phyloP scores from a whole-genome alignment of 2,888 invertebrate species.

The Habroteleia sp. region DNA sequence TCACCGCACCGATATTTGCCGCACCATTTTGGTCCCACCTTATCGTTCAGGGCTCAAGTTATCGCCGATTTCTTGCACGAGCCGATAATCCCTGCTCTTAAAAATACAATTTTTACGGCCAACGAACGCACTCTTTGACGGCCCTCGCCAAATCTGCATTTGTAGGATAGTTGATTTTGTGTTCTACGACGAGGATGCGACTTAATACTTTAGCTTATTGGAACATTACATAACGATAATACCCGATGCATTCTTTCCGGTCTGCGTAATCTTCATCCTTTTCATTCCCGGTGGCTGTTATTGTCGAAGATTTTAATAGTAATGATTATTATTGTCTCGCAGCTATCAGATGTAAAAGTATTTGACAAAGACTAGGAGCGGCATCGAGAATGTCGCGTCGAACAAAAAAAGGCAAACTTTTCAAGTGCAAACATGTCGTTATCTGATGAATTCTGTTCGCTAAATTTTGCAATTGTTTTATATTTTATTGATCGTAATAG shows the following conservation, averaged over 20 bases:
- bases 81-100: constrained; percentile 34
- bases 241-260: constrained; percentile 60
- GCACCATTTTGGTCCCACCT: constrained; percentile 26
- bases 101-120: constrained; percentile 27
- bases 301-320: constrained; percentile 59
- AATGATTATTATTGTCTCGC: constrained; percentile 64
- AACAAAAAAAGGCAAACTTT: constrained; percentile 54
- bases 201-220: constrained; percentile 45
- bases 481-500: no score
- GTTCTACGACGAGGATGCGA: constrained; percentile 5
- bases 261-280: constrained; percentile 60
- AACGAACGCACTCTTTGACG: constrained; percentile 11
- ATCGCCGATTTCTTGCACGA: constrained; percentile 18
- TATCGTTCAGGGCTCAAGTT: constrained; percentile 37
- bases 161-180: constrained; percentile 15
- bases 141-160: constrained; percentile 25
- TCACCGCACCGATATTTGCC: constrained; percentile 30
- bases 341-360: constrained; percentile 61
- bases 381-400: constrained; percentile 49
- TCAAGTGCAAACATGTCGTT: constrained; percentile 37
- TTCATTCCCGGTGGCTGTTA: constrained; percentile 39
- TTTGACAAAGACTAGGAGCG: constrained; percentile 65
- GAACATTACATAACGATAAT: constrained; percentile 61
- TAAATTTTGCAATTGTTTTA: no score
- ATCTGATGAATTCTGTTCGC: neutral